Evolutionary conservation across 2,113 vertebrate genomes (phyloP).

Genomic region (Parus major): DNA sequence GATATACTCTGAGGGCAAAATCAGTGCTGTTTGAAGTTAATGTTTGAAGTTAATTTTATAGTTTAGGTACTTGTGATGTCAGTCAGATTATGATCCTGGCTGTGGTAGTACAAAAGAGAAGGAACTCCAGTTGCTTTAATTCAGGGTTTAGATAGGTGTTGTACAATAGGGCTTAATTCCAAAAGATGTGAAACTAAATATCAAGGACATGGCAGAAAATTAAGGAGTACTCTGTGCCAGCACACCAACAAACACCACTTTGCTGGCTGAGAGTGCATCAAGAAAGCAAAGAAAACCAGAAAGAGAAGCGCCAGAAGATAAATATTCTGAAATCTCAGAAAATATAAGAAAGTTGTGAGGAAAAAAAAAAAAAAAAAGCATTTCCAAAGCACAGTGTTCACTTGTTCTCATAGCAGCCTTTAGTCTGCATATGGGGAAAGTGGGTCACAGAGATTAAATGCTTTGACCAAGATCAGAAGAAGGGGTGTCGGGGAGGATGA

Average conservation of each 20-base stretch:
- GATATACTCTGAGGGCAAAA: neutral
- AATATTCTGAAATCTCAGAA: neutral
- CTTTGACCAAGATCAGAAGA: neutral
- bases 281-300: neutral
- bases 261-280: neutral
- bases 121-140: neutral
- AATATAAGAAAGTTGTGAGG: neutral
- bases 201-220: neutral
- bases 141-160: neutral
- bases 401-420: neutral
- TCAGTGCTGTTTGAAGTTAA: neutral
- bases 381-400: neutral
- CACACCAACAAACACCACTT: neutral
- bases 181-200: neutral
- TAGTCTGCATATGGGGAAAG: neutral
- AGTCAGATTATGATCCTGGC: neutral
- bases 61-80: neutral
- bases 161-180: neutral
- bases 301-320: neutral
- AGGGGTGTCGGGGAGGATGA: neutral
- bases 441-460: constrained; percentile 13
- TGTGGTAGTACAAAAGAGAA: neutral
- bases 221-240: neutral
- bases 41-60: neutral
- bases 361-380: neutral